A percentile compares a stretch with the other conserved stretches of the same genome.
These are phyloP conservation scores for Drosophila tropicalis DNA, from an alignment of 1,140 invertebrate species.

Conservation along the genomic window DNA sequence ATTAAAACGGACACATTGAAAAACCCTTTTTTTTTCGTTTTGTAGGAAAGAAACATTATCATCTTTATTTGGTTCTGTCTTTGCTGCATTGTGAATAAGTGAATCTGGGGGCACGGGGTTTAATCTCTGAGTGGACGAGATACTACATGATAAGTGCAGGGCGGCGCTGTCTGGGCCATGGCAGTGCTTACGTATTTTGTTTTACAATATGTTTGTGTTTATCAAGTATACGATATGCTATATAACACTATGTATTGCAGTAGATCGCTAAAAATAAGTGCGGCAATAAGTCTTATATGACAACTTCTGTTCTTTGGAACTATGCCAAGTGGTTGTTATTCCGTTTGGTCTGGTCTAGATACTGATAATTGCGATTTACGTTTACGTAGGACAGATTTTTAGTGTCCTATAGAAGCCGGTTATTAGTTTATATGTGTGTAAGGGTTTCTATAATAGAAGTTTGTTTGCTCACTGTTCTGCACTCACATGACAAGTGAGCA, in stretches of 20 bases:
- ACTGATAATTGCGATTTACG: neutral
- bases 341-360: neutral
- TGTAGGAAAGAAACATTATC: too few relatives aligned
- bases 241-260: conserved; percentile 39
- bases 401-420: conserved; percentile 8
- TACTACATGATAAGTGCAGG: conserved; percentile 12
- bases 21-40: too few relatives aligned
- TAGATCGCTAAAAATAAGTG: conserved; percentile 59
- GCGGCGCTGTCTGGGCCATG: conserved; percentile 44
- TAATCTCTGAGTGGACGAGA: conserved; percentile 12
- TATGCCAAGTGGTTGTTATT: neutral
- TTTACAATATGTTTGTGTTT: conserved; percentile 66
- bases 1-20: too few relatives aligned
- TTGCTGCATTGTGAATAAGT: neutral
- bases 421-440: neutral
- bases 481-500: conserved; percentile 48
- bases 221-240: conserved; percentile 48
- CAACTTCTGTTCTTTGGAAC: conserved; percentile 7
- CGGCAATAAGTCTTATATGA: conserved; percentile 9
- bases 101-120: neutral
- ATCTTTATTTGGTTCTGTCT: neutral
- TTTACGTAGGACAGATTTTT: neutral
- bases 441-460: conserved; percentile 16
- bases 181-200: conserved; percentile 65
- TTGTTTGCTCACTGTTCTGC: conserved; percentile 16